A percentile compares a stretch with the other conserved stretches of the same genome.
Conservation (phyloP, 2,888 invertebrate genomes). For the Ophion obscuratus region DNA sequence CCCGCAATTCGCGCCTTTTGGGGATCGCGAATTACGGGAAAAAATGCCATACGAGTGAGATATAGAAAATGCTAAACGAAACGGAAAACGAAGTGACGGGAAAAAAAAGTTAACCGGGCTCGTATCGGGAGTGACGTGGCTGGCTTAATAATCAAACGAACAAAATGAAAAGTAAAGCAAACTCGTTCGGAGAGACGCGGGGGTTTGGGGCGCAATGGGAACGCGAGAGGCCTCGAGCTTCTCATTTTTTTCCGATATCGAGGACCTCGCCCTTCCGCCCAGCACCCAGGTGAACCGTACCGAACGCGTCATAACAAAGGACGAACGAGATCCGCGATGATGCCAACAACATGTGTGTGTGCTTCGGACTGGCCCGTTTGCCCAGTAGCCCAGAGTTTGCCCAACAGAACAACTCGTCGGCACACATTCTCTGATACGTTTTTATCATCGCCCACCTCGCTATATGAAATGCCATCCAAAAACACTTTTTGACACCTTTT, state of each 20-base stretch:
- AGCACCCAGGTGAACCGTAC: constrained; percentile 52
- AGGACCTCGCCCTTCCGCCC: constrained; percentile 5
- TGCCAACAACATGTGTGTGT: constrained; percentile 25
- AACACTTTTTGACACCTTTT: too few species aligned
- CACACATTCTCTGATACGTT: constrained; percentile 44
- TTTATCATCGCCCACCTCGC: constrained; percentile 36
- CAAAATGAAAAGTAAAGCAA: constrained; percentile 56
- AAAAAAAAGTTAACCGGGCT: too few species aligned
- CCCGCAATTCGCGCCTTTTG: too few species aligned
- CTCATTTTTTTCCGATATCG: constrained; percentile 61
- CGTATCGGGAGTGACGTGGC: too few species aligned
- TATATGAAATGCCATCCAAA: too few species aligned
- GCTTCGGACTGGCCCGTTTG: not conserved
- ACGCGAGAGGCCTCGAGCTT: constrained; percentile 42
- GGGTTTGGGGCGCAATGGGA: constrained; percentile 19
- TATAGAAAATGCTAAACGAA: too few species aligned
- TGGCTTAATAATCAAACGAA: constrained; percentile 30
- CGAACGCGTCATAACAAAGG: constrained; percentile 65
- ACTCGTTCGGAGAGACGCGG: not conserved
- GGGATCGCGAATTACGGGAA: too few species aligned
- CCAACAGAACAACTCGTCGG: not conserved
- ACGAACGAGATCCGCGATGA: constrained; percentile 37
- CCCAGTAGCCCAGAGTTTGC: constrained; percentile 23
- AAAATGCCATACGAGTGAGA: too few species aligned
- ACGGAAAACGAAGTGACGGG: too few species aligned